Evolutionary conservation across 2,113 vertebrate species (phyloP).

Genomic region (Gadus chalcogrammus): DNA sequence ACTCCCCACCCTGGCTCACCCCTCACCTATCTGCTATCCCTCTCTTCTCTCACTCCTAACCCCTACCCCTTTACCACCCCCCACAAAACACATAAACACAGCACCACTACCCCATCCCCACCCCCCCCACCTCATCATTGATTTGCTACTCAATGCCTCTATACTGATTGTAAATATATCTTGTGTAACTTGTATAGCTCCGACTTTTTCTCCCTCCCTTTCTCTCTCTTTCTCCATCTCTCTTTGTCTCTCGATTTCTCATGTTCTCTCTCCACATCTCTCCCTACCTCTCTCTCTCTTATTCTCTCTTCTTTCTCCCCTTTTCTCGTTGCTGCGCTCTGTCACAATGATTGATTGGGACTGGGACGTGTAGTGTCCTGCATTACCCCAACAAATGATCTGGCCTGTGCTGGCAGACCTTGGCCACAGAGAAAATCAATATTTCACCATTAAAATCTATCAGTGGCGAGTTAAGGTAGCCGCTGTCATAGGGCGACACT

Average conservation of each 20-base stretch:
- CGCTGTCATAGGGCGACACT: slow-evolving; percentile 93
- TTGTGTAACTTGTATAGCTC: neutral
- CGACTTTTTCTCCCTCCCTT: neutral
- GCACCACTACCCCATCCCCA: no score
- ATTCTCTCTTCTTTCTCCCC: slow-evolving; percentile 11
- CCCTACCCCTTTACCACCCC: no score
- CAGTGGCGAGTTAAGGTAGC: slow-evolving; percentile 95
- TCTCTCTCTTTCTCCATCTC: slow-evolving; percentile 2
- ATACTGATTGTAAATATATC: neutral
- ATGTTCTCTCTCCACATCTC: neutral
- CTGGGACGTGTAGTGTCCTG: slow-evolving; percentile 84
- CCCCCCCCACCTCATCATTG: neutral
- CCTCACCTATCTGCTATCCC: neutral
- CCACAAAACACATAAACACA: no score
- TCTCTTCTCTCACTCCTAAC: slow-evolving; percentile 3
- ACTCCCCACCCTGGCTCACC: neutral
- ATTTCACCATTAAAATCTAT: slow-evolving; percentile 99
- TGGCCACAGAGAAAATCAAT: slow-evolving; percentile 97
- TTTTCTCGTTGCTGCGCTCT: slow-evolving; percentile 62
- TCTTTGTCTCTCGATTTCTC: slow-evolving; percentile 1
- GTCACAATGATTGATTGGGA: slow-evolving; percentile 96
- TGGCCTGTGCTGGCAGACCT: slow-evolving; percentile 95
- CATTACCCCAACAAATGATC: slow-evolving; percentile 98
- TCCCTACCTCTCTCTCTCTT: neutral
- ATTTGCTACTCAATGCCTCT: slow-evolving; percentile 7